Percentiles rank a stretch among this genome's conserved stretches.
Conservation (phyloP, 2,113 vertebrate species). For the Poecile atricapillus region DNA sequence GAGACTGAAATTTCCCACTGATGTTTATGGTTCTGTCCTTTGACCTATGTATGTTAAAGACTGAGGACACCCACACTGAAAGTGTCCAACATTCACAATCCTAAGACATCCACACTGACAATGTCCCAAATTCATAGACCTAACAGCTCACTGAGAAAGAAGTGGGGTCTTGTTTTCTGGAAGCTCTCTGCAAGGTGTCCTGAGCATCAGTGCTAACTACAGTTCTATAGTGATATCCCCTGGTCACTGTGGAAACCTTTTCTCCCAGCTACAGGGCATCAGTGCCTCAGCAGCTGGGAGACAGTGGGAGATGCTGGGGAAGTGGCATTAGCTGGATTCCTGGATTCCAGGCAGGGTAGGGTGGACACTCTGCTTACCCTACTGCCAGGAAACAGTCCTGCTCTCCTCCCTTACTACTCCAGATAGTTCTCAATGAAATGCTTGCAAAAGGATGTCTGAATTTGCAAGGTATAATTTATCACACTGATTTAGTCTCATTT, state of each 20-base stretch:
- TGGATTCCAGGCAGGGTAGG: background rate
- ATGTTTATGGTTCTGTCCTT: background rate
- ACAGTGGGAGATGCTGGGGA: background rate
- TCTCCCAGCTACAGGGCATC: background rate
- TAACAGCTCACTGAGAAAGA: background rate
- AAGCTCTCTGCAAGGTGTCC: background rate
- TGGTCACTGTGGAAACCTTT: background rate
- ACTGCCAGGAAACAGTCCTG: background rate
- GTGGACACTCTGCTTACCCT: background rate
- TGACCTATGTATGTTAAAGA: background rate
- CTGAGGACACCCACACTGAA: background rate
- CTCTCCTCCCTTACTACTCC: background rate
- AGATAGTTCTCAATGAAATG: background rate
- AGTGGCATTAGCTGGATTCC: background rate
- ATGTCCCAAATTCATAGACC: background rate
- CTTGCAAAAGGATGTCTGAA: background rate
- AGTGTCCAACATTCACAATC: background rate
- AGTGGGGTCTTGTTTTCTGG: background rate
- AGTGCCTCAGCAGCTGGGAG: background rate
- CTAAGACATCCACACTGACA: background rate
- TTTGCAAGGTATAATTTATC: constrained; percentile 20
- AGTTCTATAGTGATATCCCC: background rate
- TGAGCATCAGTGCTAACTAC: background rate
- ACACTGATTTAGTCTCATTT: constrained; percentile 33
- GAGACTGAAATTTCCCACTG: background rate